Percentiles rank a stretch among this genome's conserved stretches.
phyloP scores from a whole-genome alignment of 2,113 vertebrate genomes.

The Hirundichthys speculiger region DNA sequence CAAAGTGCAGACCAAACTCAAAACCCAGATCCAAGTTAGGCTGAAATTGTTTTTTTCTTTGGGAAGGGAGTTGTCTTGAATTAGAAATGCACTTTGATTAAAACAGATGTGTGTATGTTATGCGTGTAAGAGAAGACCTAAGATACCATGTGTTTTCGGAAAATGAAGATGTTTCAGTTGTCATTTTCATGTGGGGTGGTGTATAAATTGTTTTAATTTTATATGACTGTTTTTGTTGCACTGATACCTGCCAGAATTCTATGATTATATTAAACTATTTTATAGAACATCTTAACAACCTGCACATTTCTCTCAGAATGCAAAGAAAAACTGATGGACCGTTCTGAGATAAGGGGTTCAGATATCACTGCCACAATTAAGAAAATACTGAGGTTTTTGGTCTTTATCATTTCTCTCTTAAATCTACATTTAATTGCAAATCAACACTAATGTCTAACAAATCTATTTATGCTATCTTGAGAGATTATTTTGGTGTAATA shows the following conservation, averaged over 20 bases:
- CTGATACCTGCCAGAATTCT: slow-evolving; percentile 75
- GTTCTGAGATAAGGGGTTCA: slow-evolving; percentile 30
- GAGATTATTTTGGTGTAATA: slow-evolving; percentile 34
- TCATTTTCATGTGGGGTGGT: slow-evolving; percentile 41
- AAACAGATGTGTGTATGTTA: slow-evolving; percentile 2
- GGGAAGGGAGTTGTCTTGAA: slow-evolving; percentile 29
- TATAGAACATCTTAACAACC: slow-evolving; percentile 61
- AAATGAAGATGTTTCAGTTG: slow-evolving; percentile 52
- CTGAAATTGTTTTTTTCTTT: slow-evolving; percentile 15
- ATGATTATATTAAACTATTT: slow-evolving; percentile 75
- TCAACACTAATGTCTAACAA: slow-evolving; percentile 26
- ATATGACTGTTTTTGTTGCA: slow-evolving; percentile 76
- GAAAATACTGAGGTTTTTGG: slow-evolving; percentile 15
- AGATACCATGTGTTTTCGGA: slow-evolving; percentile 23
- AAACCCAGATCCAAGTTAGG: slow-evolving; percentile 47
- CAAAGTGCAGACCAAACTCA: slow-evolving; percentile 75
- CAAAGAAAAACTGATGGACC: slow-evolving; percentile 25
- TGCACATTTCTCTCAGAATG: slow-evolving; percentile 68
- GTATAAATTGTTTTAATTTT: slow-evolving; percentile 58
- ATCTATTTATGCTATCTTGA: slow-evolving; percentile 43
- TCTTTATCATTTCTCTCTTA: slow-evolving; percentile 10
- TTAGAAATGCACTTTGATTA: slow-evolving; percentile 72
- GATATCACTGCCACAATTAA: slow-evolving; percentile 64
- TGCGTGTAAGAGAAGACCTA: slow-evolving; percentile 2
- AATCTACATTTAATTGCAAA: slow-evolving; percentile 33